Conservation (phyloP, 2,797 vertebrate species). For the Micromesistius poutassou region DNA sequence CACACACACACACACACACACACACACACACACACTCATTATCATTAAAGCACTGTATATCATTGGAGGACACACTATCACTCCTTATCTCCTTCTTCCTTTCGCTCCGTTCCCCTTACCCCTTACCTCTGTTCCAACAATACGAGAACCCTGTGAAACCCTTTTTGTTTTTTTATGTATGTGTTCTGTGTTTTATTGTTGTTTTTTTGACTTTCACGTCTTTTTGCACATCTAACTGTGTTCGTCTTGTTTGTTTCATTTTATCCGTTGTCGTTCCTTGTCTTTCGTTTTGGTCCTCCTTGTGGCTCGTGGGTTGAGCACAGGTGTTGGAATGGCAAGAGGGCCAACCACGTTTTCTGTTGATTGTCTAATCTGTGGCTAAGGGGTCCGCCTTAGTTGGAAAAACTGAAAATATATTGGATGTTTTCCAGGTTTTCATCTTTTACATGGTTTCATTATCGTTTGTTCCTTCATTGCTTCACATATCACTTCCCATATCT, state of each 20-base stretch:
- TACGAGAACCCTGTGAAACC: not conserved
- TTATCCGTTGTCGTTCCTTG: not conserved
- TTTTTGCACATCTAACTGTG: not conserved
- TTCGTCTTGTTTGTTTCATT: not conserved
- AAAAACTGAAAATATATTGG: not conserved
- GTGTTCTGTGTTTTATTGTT: not conserved
- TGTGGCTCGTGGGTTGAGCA: not conserved
- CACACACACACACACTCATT: constrained; percentile 6
- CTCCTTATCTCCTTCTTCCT: constrained; percentile 2
- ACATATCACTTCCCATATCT: not conserved
- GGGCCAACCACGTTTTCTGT: not conserved
- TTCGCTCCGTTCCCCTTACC: not conserved
- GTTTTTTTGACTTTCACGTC: no score
- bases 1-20: constrained; percentile 11
- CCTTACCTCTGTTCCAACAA: not conserved
- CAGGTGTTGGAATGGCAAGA: not conserved
- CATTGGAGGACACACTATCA: constrained; percentile 1
- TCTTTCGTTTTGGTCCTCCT: not conserved
- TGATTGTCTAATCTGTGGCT: not conserved
- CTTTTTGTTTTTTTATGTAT: not conserved
- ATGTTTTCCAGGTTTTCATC: not conserved
- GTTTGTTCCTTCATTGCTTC: constrained; percentile 11
- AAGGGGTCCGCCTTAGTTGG: not conserved
- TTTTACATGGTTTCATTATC: not conserved
- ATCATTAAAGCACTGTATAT: not conserved